Percentiles rank a stretch among this genome's conserved stretches.
These are phyloP conservation scores for Catamblyrhynchus diadema DNA, from an alignment of 2,797 vertebrate species.

Conservation along the genomic window DNA sequence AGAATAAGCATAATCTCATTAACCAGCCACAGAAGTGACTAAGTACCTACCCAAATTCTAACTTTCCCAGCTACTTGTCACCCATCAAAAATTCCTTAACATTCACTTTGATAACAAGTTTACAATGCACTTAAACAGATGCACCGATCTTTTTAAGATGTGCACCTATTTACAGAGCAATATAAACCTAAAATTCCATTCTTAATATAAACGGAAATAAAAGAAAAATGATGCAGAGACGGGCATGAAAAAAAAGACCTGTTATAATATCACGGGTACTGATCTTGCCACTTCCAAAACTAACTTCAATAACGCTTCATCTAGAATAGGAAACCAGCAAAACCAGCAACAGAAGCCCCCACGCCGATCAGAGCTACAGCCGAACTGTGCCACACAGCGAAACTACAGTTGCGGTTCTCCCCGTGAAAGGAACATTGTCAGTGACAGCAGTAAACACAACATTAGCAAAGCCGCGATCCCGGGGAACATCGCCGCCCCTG, in stretches of 20 bases:
- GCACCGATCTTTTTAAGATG: not conserved
- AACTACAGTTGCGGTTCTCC: slow-evolving; percentile 10
- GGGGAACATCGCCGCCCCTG: not conserved
- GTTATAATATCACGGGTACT: not conserved
- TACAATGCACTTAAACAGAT: not conserved
- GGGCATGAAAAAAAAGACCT: not conserved
- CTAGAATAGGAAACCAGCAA: not conserved
- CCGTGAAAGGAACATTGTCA: not conserved
- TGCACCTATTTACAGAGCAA: not conserved
- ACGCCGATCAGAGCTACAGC: not conserved
- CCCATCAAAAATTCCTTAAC: slow-evolving; percentile 35
- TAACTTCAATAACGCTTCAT: slow-evolving; percentile 41
- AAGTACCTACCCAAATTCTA: slow-evolving; percentile 19
- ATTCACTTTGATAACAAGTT: slow-evolving; percentile 46
- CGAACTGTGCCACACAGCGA: not conserved
- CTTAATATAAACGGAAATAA: not conserved
- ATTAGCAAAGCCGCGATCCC: not conserved
- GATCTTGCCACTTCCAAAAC: slow-evolving; percentile 36
- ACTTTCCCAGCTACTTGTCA: slow-evolving; percentile 53
- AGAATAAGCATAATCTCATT: slow-evolving; percentile 7
- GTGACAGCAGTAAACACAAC: not conserved
- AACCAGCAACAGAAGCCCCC: not conserved
- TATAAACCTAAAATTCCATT: not conserved
- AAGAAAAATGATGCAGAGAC: not conserved
- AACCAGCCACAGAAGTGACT: not conserved